These are phyloP conservation scores for Psilanteris sp. DNA, from an alignment of 1,140 invertebrate genomes.

Conservation along the genomic window DNA sequence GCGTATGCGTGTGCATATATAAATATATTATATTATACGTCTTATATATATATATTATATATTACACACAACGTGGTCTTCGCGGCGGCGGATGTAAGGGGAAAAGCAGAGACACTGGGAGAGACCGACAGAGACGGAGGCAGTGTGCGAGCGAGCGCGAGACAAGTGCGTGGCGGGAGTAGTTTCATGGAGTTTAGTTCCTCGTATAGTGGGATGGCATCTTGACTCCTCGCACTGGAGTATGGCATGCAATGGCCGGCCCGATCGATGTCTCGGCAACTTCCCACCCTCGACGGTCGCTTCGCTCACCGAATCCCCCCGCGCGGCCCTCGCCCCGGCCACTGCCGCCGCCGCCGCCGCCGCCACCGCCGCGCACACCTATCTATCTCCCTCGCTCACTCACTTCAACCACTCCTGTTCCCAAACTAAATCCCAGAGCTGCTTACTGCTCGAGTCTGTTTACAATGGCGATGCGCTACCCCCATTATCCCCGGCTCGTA, in stretches of 20 bases:
- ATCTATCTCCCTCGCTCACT: constrained; percentile 48
- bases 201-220: constrained; percentile 77
- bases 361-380: constrained; percentile 37
- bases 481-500: constrained; percentile 69
- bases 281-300: constrained; percentile 73
- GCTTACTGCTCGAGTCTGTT: constrained; percentile 74
- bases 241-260: constrained; percentile 78
- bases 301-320: constrained; percentile 48
- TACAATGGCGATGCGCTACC: constrained; percentile 76
- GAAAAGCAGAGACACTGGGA: background rate
- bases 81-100: background rate
- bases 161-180: constrained; percentile 72
- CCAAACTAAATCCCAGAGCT: constrained; percentile 75
- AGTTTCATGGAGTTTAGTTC: constrained; percentile 77
- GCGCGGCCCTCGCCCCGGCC: constrained; percentile 36
- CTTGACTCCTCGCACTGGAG: constrained; percentile 77
- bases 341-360: constrained; percentile 24
- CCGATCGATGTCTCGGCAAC: constrained; percentile 80
- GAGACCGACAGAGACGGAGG: background rate
- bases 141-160: constrained; percentile 30
- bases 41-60: no score
- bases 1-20: constrained; percentile 13
- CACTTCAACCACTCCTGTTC: constrained; percentile 55
- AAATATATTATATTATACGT: constrained; percentile 7
- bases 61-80: constrained; percentile 4